phyloP scores from a whole-genome alignment of 1,140 invertebrate genomes.

The Pararge aegeria region DNA sequence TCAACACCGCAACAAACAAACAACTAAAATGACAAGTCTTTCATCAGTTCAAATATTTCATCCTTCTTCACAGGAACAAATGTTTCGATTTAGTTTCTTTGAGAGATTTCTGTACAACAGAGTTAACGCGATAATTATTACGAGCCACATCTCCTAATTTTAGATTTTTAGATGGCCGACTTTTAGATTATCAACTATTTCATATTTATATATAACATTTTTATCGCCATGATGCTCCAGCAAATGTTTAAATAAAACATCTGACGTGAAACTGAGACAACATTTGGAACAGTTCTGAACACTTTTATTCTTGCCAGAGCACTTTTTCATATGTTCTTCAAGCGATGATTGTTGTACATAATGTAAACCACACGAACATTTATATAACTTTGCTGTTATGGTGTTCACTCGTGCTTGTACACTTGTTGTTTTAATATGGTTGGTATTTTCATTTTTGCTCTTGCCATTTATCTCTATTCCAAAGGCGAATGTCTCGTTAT shows the following conservation, averaged over 20 bases:
- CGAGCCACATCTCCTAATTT: too few relatives aligned
- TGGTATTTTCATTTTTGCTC: not conserved
- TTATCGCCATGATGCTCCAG: constrained; percentile 50
- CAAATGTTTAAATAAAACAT: constrained; percentile 53
- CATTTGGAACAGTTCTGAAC: constrained; percentile 54
- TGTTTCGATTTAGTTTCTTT: too few relatives aligned
- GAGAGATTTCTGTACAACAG: too few relatives aligned
- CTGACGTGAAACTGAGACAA: constrained; percentile 44
- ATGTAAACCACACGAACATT: constrained; percentile 52
- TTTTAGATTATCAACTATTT: constrained; percentile 28
- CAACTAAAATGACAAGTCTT: too few relatives aligned
- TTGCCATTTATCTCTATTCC: constrained; percentile 5
- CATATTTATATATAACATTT: constrained; percentile 39
- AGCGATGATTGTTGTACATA: constrained; percentile 39
- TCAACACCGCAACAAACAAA: too few relatives aligned
- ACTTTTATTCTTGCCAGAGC: constrained; percentile 17
- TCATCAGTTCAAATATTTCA: too few relatives aligned
- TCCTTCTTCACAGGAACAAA: too few relatives aligned
- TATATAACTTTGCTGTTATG: constrained; percentile 43
- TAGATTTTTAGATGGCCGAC: too few relatives aligned
- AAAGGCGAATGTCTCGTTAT: not conserved
- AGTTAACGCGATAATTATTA: too few relatives aligned
- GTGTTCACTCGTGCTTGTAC: not conserved
- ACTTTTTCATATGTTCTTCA: constrained; percentile 34
- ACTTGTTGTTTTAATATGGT: not conserved